Conservation (phyloP, 2,113 vertebrate genomes). For the Pituophis catenifer region DNA sequence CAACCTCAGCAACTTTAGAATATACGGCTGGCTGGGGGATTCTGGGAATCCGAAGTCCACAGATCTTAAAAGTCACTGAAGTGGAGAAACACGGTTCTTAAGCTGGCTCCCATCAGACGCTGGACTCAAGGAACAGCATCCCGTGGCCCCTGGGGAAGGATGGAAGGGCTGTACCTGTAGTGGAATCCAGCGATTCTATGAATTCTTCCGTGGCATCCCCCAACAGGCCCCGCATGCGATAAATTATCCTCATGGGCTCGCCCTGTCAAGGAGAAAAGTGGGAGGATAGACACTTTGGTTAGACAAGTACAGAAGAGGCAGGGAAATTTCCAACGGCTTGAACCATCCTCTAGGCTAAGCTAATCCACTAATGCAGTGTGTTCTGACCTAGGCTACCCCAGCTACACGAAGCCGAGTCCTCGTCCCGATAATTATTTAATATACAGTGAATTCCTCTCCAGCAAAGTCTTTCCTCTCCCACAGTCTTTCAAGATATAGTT, state of each 20-base stretch:
- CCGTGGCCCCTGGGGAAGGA: neutral
- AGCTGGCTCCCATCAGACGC: neutral
- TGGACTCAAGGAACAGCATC: neutral
- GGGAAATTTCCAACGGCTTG: rapidly evolving
- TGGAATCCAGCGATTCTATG: slow-evolving; percentile 96
- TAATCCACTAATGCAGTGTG: too few relatives aligned
- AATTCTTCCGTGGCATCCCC: slow-evolving; percentile 98
- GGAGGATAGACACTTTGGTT: neutral
- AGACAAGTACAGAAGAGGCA: neutral
- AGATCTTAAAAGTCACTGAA: neutral
- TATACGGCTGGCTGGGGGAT: neutral
- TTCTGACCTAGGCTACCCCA: too few relatives aligned
- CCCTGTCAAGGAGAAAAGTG: slow-evolving; percentile 73
- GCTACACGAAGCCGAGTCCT: too few relatives aligned
- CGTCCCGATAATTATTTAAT: too few relatives aligned
- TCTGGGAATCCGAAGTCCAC: neutral
- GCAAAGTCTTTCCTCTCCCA: too few relatives aligned
- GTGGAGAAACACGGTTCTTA: neutral
- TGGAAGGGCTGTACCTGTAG: slow-evolving; percentile 77
- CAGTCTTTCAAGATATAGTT: too few relatives aligned
- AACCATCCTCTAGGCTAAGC: neutral
- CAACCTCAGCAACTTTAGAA: neutral
- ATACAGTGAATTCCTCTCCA: too few relatives aligned
- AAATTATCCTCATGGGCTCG: slow-evolving; percentile 98
- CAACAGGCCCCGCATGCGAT: slow-evolving; percentile 96